Conservation (phyloP, 1,140 invertebrate genomes). For the Diprion similis region DNA sequence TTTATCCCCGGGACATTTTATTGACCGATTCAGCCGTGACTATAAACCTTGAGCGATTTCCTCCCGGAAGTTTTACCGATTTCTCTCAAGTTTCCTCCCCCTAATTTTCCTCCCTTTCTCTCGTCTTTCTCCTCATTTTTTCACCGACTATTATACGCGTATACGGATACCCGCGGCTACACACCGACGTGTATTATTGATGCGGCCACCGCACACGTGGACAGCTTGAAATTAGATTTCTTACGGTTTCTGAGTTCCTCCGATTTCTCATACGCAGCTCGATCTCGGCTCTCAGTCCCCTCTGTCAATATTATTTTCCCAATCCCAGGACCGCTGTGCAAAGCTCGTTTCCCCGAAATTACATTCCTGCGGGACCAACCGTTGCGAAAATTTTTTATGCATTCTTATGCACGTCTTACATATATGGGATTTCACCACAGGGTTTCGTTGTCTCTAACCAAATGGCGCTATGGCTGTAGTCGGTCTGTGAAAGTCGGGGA, state of each 20-base stretch:
- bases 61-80: background rate
- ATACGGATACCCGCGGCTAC: background rate
- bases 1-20: background rate
- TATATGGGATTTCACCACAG: too few species aligned
- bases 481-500: too few species aligned
- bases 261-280: background rate
- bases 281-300: background rate
- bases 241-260: background rate
- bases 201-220: too few species aligned
- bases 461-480: too few species aligned
- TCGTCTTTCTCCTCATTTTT: background rate
- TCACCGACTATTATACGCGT: background rate
- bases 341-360: too few species aligned
- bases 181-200: too few species aligned
- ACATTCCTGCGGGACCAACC: too few species aligned
- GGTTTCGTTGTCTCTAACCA: too few species aligned
- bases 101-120: background rate
- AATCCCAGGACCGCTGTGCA: background rate
- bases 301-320: background rate
- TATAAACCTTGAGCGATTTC: background rate
- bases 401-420: too few species aligned
- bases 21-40: background rate
- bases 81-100: background rate
- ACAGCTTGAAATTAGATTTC: too few species aligned
- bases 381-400: too few species aligned